Conservation (phyloP, 2,113 vertebrate species). For the Aplodontia rufa region DNA sequence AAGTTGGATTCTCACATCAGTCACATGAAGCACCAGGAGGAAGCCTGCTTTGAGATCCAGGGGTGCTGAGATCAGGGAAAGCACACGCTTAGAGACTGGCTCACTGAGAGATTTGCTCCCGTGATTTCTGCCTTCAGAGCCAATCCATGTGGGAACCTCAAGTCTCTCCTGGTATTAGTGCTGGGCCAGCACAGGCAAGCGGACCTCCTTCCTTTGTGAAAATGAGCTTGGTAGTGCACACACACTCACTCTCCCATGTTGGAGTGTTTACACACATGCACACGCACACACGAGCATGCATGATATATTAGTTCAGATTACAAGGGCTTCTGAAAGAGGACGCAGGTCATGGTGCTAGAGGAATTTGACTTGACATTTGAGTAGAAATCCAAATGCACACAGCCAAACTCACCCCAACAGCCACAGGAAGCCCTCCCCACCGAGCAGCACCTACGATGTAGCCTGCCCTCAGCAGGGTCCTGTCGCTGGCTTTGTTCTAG, state of each 20-base stretch:
- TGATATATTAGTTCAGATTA: neutral
- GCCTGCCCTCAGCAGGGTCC: fast-evolving
- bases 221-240: neutral
- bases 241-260: too few relatives aligned
- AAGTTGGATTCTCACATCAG: neutral
- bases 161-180: neutral
- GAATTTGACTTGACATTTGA: neutral
- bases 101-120: neutral
- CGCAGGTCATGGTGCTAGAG: neutral
- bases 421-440: too few relatives aligned
- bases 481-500: neutral
- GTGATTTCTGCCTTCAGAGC: neutral
- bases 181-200: neutral
- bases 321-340: neutral
- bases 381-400: neutral
- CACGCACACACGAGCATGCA: neutral
- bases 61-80: neutral
- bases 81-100: too few relatives aligned
- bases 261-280: neutral
- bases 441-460: fast-evolving
- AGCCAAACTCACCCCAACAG: neutral
- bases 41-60: neutral
- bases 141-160: fast-evolving
- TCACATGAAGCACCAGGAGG: neutral
- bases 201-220: neutral